These are phyloP conservation scores for Bettongia penicillata DNA, from an alignment of 2,113 vertebrate genomes.

Conservation along the genomic window DNA sequence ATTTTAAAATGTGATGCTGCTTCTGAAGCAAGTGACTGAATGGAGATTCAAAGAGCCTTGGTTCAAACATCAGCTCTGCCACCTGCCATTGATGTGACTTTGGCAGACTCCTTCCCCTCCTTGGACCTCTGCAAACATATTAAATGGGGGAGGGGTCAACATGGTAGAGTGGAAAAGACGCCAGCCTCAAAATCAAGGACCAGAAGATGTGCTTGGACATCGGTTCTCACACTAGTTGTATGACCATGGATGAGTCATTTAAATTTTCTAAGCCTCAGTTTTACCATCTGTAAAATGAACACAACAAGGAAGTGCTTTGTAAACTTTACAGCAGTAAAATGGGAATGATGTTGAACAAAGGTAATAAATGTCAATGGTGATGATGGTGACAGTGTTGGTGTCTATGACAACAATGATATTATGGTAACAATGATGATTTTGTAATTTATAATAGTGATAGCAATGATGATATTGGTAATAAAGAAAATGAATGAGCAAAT, in stretches of 20 bases:
- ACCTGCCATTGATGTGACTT: neutral
- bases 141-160: neutral
- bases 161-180: neutral
- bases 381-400: neutral
- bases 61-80: neutral
- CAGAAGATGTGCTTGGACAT: neutral
- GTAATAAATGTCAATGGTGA: too few species aligned
- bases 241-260: neutral
- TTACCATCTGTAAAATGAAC: neutral
- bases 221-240: neutral
- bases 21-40: neutral
- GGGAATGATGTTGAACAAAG: neutral
- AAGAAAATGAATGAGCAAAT: neutral
- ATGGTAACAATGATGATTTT: too few species aligned
- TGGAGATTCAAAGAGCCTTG: neutral
- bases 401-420: too few species aligned
- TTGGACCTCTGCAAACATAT: neutral
- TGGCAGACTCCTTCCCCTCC: neutral
- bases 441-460: neutral
- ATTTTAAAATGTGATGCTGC: neutral
- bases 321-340: neutral
- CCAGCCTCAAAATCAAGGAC: neutral
- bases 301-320: neutral
- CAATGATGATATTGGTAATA: neutral
- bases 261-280: neutral